Evolutionary conservation across 1,140 invertebrate genomes (phyloP), one percentile per base, ranked within the genome.

Genomic region (Rhopalosiphum padi): DNA sequence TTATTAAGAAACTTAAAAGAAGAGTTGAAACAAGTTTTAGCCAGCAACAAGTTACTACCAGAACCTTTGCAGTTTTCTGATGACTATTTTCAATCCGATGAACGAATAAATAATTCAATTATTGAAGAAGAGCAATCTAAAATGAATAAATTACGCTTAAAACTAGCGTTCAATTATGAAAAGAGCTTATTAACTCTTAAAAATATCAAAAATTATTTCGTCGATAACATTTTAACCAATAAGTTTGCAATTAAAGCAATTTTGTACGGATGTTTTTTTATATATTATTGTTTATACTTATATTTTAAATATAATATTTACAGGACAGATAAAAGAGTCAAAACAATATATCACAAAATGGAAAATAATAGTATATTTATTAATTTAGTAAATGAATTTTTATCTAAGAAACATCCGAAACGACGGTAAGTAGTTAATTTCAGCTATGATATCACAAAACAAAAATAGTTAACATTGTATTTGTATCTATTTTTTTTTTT

Each of bases 161-260:
- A 97, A 95, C 94, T 96, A 55, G 96, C 96, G 2, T 97, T 96
- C 95, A 96, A 97, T 94, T 95, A 97, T 8, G 97, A 97, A 94
- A 97, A 97, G 94, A 97, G 97, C 46, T 96, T 96, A 94, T 94
- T 98, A 21, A 96, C 95, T 23, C 95, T 97, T 41, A 95, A 96
- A 48, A 98, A 98, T 95, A 95, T 98, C 83, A 95, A 96, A 94
- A 95, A 96, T 41, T 96, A 97, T 94, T 97, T 97, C 94, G 96
- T 97, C 41, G 95, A 96, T 94, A 96, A 96, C 22, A 95, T 97
- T 18, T 2, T 60, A 1, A 68, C 53, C 11, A 18, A 53, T 30
- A 43, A 9, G 41, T 46, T 86, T 46, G 11, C 46, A 86, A 23
- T 86, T 46, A 46, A 30, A 86, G 41, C 83, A 30, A 25, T 86